Evolutionary conservation across 1,140 invertebrate species (phyloP).

Genomic region (Galleria mellonella): DNA sequence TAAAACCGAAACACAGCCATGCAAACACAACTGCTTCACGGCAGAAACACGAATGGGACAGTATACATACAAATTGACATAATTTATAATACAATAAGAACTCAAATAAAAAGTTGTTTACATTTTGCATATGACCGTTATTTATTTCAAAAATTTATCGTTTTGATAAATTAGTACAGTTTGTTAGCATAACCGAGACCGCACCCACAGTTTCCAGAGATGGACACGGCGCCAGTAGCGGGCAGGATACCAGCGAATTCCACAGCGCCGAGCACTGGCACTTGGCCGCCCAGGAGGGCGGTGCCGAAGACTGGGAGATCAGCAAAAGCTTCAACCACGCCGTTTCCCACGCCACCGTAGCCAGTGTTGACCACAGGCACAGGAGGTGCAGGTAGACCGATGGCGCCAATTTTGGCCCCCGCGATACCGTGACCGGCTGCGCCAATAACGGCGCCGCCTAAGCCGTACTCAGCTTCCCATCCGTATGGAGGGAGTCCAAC

Average conservation of each 20-base stretch:
- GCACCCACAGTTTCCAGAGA: constrained; percentile 28
- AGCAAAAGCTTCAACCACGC: constrained; percentile 27
- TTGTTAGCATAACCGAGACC: too few relatives aligned
- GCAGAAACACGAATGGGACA: too few relatives aligned
- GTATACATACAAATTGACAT: too few relatives aligned
- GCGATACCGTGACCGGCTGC: neutral
- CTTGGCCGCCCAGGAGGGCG: constrained; percentile 27
- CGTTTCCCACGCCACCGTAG: constrained; percentile 34
- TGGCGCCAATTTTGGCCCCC: neutral
- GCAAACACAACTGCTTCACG: too few relatives aligned
- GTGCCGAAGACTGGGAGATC: constrained; percentile 41
- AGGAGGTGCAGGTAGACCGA: neutral
- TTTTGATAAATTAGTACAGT: too few relatives aligned
- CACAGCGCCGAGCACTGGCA: constrained; percentile 35
- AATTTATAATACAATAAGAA: too few relatives aligned
- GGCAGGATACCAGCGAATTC: constrained; percentile 27
- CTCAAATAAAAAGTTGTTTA: too few relatives aligned
- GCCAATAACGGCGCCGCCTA: neutral
- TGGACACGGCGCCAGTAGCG: constrained; percentile 24
- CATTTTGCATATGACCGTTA: too few relatives aligned
- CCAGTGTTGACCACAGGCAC: neutral
- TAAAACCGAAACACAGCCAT: too few relatives aligned
- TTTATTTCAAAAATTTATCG: too few relatives aligned
- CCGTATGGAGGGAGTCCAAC: neutral
- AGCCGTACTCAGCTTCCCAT: neutral